Percentiles rank a stretch among this genome's conserved stretches.
Conservation (phyloP, 2,888 invertebrate genomes). For the Metacarcinus magister region DNA sequence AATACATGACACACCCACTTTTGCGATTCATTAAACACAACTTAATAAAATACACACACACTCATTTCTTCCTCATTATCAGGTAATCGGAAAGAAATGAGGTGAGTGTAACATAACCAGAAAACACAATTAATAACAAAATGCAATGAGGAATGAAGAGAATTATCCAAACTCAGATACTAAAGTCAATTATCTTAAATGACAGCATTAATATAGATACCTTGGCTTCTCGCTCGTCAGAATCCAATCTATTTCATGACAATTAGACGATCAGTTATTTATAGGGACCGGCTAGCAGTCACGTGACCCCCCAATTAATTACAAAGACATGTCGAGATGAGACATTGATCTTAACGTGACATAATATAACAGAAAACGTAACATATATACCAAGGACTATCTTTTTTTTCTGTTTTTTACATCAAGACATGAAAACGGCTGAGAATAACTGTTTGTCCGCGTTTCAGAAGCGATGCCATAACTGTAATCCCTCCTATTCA, state of each 20-base stretch:
- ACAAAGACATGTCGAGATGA: neutral
- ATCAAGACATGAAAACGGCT: neutral
- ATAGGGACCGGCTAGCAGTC: neutral
- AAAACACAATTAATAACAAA: neutral
- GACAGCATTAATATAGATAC: neutral
- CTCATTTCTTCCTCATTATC: neutral
- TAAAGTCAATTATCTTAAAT: neutral
- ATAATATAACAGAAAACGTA: neutral
- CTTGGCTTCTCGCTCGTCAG: neutral
- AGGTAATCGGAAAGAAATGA: neutral
- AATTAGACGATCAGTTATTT: neutral
- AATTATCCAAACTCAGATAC: neutral
- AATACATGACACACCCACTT: neutral
- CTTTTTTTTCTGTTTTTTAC: neutral
- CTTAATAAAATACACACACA: neutral
- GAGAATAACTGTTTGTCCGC: neutral
- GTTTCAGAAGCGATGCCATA: slow-evolving; percentile 4
- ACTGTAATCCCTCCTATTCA: slow-evolving; percentile 5
- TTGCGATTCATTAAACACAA: neutral
- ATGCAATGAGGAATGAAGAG: neutral
- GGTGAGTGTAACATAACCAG: neutral
- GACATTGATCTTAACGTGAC: neutral
- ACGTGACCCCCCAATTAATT: neutral
- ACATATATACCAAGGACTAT: neutral
- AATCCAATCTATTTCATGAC: slow-evolving; percentile 8